A percentile compares a stretch with the other conserved stretches of the same genome.
These are phyloP conservation scores for Rynchops niger DNA, from an alignment of 2,113 vertebrate species.

Conservation along the genomic window DNA sequence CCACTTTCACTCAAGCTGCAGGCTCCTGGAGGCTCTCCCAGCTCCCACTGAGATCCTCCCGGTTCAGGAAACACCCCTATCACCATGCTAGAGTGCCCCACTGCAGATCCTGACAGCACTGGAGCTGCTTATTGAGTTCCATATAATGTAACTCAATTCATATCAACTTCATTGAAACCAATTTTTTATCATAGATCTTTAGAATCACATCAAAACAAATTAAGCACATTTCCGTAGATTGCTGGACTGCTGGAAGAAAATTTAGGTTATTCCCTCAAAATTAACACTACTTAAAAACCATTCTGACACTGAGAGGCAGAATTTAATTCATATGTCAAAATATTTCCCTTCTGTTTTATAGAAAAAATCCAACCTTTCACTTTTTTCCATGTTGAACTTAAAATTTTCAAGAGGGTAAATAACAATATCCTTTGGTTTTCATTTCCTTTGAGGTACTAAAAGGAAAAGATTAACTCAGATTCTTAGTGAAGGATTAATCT, in stretches of 20 bases:
- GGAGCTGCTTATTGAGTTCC: neutral
- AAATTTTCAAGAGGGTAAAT: neutral
- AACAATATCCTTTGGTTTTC: neutral
- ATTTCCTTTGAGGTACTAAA: neutral
- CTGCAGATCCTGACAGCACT: neutral
- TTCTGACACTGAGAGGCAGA: neutral
- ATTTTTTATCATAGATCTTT: neutral
- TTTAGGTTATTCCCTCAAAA: neutral
- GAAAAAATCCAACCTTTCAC: neutral
- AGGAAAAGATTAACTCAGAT: neutral
- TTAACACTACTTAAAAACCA: neutral
- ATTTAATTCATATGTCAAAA: neutral
- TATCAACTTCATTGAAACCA: neutral
- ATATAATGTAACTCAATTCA: neutral
- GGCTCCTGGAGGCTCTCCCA: neutral
- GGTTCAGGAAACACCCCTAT: neutral
- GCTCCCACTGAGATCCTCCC: neutral
- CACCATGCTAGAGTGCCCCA: fast-evolving
- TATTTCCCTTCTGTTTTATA: neutral
- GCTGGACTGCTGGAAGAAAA: neutral
- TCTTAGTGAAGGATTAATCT: neutral
- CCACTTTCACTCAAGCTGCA: fast-evolving
- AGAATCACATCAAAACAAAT: neutral
- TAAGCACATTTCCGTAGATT: neutral
- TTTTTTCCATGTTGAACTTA: neutral